Percentiles rank a stretch among this genome's conserved stretches.
Conservation (phyloP, 2,797 vertebrate species). For the Crenichthys baileyi region DNA sequence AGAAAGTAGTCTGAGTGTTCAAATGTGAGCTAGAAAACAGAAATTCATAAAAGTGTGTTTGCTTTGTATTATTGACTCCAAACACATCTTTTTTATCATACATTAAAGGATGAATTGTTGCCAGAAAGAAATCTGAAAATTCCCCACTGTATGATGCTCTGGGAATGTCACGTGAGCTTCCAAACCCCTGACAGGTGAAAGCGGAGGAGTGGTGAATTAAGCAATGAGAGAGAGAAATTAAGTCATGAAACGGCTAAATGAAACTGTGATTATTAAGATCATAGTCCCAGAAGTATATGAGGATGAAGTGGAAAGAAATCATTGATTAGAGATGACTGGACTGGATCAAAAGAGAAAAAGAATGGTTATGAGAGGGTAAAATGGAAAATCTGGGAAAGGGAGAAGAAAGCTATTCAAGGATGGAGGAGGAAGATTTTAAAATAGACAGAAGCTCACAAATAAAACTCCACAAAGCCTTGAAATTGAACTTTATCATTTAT, state of each 20-base stretch:
- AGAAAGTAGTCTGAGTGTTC: background rate
- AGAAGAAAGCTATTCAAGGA: background rate
- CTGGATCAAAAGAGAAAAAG: background rate
- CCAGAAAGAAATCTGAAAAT: conserved; percentile 20
- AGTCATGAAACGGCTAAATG: conserved; percentile 54
- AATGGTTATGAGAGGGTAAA: conserved; percentile 3
- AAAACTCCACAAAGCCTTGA: conserved; percentile 31
- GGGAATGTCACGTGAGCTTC: conserved; percentile 12
- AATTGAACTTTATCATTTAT: conserved; percentile 8
- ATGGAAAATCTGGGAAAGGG: background rate
- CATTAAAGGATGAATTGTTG: conserved; percentile 19
- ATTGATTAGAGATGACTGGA: conserved; percentile 43
- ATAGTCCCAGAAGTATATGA: conserved; percentile 53
- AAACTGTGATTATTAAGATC: conserved; percentile 34
- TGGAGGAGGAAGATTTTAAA: background rate
- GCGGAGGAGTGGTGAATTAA: conserved; percentile 32
- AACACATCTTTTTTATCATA: conserved; percentile 23
- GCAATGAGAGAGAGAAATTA: conserved; percentile 61
- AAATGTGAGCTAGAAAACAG: background rate
- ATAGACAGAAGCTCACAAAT: conserved; percentile 18
- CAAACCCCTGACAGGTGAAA: conserved; percentile 27
- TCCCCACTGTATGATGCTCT: conserved; percentile 19
- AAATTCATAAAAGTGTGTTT: background rate
- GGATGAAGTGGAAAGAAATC: conserved; percentile 16
- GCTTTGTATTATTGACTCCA: conserved; percentile 15